phyloP scores from a whole-genome alignment of 2,888 invertebrate species.

The Cylindroiulus punctatus region DNA sequence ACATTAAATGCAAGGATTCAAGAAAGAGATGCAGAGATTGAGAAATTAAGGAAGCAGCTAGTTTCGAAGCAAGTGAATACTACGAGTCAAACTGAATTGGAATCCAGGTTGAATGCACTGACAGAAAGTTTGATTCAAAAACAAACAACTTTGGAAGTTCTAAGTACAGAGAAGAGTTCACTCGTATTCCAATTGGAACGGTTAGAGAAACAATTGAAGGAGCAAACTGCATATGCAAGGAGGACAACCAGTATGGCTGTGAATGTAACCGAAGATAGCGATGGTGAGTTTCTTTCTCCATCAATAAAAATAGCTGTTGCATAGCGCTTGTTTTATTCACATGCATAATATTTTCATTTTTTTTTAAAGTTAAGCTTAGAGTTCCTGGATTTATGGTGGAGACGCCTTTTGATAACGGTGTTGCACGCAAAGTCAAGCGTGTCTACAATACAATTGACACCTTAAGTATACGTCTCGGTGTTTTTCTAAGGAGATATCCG shows the following conservation, averaged over 20 bases:
- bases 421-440: slow-evolving; percentile 79
- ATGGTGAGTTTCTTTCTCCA: slow-evolving; percentile 23
- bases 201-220: slow-evolving; percentile 71
- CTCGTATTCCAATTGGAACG: slow-evolving; percentile 84
- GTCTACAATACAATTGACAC: slow-evolving; percentile 81
- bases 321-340: not conserved
- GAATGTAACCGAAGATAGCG: slow-evolving; percentile 56
- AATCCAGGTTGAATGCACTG: slow-evolving; percentile 69
- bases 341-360: not conserved
- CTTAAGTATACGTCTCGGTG: slow-evolving; percentile 80
- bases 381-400: slow-evolving; percentile 78
- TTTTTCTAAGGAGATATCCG: slow-evolving; percentile 83
- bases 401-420: slow-evolving; percentile 79
- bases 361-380: slow-evolving; percentile 71
- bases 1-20: slow-evolving; percentile 68
- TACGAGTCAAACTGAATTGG: slow-evolving; percentile 66
- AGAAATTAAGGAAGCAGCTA: slow-evolving; percentile 68
- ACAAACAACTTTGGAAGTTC: slow-evolving; percentile 83
- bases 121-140: slow-evolving; percentile 87
- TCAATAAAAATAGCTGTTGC: not conserved
- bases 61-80: slow-evolving; percentile 57
- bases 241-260: slow-evolving; percentile 48
- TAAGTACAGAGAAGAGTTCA: slow-evolving; percentile 87
- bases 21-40: slow-evolving; percentile 72
- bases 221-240: slow-evolving; percentile 42